These are phyloP conservation scores for Falco concolor DNA, from an alignment of 2,797 vertebrate species.

Conservation along the genomic window DNA sequence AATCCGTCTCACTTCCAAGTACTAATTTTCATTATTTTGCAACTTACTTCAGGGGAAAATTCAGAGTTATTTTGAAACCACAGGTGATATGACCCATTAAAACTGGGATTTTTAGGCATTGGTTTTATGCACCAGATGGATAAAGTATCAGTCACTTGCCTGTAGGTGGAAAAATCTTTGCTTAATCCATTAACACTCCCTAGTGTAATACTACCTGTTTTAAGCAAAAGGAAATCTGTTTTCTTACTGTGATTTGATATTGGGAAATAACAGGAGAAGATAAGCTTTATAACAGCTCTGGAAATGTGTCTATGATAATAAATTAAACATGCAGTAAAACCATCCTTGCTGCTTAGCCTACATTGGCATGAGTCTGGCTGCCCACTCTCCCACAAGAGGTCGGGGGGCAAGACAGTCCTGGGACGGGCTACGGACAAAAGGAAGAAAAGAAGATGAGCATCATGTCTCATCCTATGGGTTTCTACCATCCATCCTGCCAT, in stretches of 20 bases:
- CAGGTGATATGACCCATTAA: constrained; percentile 65
- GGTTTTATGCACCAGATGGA: constrained; percentile 71
- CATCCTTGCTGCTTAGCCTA: not conserved
- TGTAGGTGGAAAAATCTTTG: constrained; percentile 78
- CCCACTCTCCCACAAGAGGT: not conserved
- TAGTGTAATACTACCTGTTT: constrained; percentile 71
- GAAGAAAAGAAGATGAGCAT: not conserved
- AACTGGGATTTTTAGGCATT: constrained; percentile 48
- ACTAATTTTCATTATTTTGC: constrained; percentile 19
- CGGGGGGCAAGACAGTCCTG: not conserved
- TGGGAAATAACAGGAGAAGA: constrained; percentile 70
- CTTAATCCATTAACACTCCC: constrained; percentile 74
- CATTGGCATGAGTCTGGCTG: not conserved
- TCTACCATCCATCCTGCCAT: not conserved
- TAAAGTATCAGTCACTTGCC: constrained; percentile 65
- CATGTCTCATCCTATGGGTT: not conserved
- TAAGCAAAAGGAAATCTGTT: constrained; percentile 68
- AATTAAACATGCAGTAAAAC: constrained; percentile 20
- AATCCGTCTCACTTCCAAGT: not conserved
- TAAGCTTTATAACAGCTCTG: constrained; percentile 73
- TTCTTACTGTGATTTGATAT: constrained; percentile 71
- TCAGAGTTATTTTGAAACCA: constrained; percentile 52
- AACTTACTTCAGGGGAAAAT: constrained; percentile 17
- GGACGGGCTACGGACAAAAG: not conserved
- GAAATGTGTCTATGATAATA: constrained; percentile 42